Base-by-base conservation (phyloP, 2,113 vertebrate genomes). In the Passerina amoena region DNA sequence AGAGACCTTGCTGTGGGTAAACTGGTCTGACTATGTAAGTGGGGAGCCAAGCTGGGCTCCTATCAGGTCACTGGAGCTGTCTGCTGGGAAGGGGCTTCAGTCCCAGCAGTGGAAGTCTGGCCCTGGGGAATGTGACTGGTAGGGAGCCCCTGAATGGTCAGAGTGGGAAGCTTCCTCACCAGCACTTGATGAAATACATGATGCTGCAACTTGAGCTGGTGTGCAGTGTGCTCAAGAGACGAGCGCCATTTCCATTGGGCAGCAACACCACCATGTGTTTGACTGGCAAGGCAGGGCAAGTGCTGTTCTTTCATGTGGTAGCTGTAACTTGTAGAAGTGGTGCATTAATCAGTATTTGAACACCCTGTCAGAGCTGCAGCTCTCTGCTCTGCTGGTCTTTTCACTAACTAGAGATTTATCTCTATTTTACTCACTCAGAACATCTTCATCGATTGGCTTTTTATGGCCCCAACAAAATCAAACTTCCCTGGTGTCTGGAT, bases 51-150 rank as follows among this genome's bases (percentile, higher is more conserved):
- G 47, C 0, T 0, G 8, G 30, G 24, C 17, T 76, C 47, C 27
- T 1, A 0, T 48, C 5, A 8, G 14, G 11, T 40, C 25, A 19
- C 54, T 76, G 63, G 40, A 54, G 54, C 54, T 0, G 0, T 21
- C 30, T 15, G 14, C n/a, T 19, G 47, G 25, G 54, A 42, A 47
- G 8, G 4, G 8, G 14, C 14, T 31, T 68, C 0, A 1, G 7
- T 69, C 47, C 21, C 25, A 31, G 68, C 12, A 28, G 4, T 22
- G 38, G 12, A 22, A 15, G 16, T 47, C 11, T 75, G 24, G 30
- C 13, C 30, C 31, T 35, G 24, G 13, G 9, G 21, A 47, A 7
- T 9, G 30, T 53, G n/a, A 40, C 30, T 76, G n/a, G 20, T 21
- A 3, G 44, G 22, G 50, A 37, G 30, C 10, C n/a, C 0, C 0